phyloP scores from a whole-genome alignment of 2,797 vertebrate genomes.

The Neosilurus hyrtlii region DNA sequence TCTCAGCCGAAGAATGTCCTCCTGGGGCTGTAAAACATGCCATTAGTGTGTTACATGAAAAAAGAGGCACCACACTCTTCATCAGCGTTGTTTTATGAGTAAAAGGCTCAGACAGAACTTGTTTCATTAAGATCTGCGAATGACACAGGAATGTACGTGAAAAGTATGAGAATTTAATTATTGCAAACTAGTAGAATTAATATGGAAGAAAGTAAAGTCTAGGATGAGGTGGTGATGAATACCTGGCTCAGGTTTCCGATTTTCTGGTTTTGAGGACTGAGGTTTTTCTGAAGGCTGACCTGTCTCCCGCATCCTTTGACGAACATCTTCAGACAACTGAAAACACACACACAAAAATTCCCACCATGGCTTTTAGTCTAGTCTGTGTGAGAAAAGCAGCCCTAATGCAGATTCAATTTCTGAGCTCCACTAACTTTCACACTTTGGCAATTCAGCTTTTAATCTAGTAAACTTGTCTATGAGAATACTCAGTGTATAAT shows the following conservation, averaged over 20 bases:
- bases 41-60: background rate
- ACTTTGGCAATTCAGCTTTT: background rate
- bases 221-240: slow-evolving; percentile 12
- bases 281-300: slow-evolving; percentile 54
- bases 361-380: background rate
- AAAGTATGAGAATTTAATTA: background rate
- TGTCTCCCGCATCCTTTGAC: slow-evolving; percentile 69
- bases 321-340: slow-evolving; percentile 73
- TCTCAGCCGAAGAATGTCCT: slow-evolving; percentile 60
- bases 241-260: slow-evolving; percentile 59
- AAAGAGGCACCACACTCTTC: background rate
- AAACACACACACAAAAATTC: slow-evolving; percentile 23
- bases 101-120: background rate
- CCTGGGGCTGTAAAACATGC: slow-evolving; percentile 50
- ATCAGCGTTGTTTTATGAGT: background rate
- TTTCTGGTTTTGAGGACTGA: slow-evolving; percentile 41
- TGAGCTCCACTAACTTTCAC: background rate
- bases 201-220: background rate
- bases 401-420: slow-evolving; percentile 13
- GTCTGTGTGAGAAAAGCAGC: slow-evolving; percentile 8
- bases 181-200: background rate
- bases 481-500: background rate
- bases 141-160: background rate
- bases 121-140: background rate
- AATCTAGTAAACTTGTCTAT: background rate